Conservation (phyloP, 2,888 invertebrate genomes). For the Habrosyne pyritoides region DNA sequence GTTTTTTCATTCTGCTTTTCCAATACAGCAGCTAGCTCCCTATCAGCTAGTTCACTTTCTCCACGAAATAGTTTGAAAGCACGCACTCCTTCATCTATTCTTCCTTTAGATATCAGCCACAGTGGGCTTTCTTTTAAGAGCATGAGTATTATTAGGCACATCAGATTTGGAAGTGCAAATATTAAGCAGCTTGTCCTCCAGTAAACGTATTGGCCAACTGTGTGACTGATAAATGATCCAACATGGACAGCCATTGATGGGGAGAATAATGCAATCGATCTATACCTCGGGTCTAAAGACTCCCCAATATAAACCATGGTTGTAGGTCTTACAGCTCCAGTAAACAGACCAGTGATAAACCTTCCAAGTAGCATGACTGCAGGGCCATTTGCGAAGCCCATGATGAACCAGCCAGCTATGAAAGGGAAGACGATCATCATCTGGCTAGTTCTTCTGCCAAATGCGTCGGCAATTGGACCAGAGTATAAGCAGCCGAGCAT, state of each 20-base stretch:
- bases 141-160: constrained; percentile 36
- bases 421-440: constrained; percentile 44
- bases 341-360: constrained; percentile 47
- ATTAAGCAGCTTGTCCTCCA: constrained; percentile 49
- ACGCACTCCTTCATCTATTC: constrained; percentile 41
- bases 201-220: constrained; percentile 39
- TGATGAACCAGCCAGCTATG: constrained; percentile 48
- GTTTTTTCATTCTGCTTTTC: constrained; percentile 36
- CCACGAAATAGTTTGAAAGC: constrained; percentile 52
- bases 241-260: constrained; percentile 39
- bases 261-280: constrained; percentile 43
- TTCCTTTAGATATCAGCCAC: constrained; percentile 56
- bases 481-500: constrained; percentile 48
- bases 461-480: constrained; percentile 49
- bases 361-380: constrained; percentile 45
- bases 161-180: constrained; percentile 40
- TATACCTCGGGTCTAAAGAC: constrained; percentile 52
- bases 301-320: constrained; percentile 55
- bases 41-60: constrained; percentile 36
- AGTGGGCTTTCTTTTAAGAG: constrained; percentile 58
- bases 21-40: constrained; percentile 46
- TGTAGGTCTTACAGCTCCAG: constrained; percentile 47
- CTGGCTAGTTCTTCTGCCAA: constrained; percentile 51
- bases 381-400: constrained; percentile 42
- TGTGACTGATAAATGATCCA: constrained; percentile 48